phyloP scores from a whole-genome alignment of 2,888 invertebrate species.

The Agrilus mali region DNA sequence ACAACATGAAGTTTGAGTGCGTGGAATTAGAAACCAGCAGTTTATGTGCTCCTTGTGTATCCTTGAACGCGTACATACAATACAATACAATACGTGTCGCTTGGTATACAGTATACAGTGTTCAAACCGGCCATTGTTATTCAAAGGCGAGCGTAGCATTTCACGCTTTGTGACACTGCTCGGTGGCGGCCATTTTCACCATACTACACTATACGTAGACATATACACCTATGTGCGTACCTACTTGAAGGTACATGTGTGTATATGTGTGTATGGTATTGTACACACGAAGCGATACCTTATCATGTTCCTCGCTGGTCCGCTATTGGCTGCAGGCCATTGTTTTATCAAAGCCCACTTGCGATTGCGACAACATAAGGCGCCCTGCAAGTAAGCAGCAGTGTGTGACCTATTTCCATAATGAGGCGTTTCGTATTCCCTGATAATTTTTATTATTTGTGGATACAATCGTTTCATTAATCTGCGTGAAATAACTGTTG shows the following conservation, averaged over 20 bases:
- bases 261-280: background rate
- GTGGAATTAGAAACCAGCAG: conserved; percentile 16
- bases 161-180: conserved; percentile 30
- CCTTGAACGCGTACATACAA: conserved; percentile 14
- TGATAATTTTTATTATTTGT: no score
- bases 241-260: background rate
- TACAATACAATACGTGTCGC: conserved; percentile 20
- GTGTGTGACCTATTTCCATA: no score
- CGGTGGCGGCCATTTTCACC: conserved; percentile 27
- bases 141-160: conserved; percentile 31
- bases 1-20: conserved; percentile 7
- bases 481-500: no score
- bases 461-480: no score
- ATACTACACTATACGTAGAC: conserved; percentile 6
- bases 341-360: conserved; percentile 12
- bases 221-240: conserved; percentile 2
- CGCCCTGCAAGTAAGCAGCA: no score
- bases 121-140: conserved; percentile 28
- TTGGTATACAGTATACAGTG: conserved; percentile 17
- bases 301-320: conserved; percentile 16
- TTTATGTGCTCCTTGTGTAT: conserved; percentile 15
- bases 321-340: conserved; percentile 10
- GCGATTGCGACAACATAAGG: background rate
- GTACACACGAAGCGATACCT: conserved; percentile 14
- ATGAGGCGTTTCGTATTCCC: no score